Base-by-base conservation (phyloP, 2,113 vertebrate genomes). In the Irena cyanogastra region DNA sequence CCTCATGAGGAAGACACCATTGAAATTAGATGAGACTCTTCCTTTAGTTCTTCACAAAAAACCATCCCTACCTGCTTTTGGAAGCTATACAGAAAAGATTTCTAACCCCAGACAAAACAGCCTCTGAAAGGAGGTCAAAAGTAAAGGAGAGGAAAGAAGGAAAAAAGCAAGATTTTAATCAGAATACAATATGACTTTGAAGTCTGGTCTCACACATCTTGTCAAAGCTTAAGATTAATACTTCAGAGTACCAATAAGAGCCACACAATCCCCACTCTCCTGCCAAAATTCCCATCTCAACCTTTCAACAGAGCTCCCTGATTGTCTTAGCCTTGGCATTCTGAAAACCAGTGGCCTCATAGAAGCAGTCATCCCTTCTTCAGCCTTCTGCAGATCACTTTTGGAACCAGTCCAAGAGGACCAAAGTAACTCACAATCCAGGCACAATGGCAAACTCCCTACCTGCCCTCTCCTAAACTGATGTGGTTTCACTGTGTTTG, bases 41-140 rank as follows among this genome's bases (percentile, higher is more conserved):
- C 44, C 60, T 60, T 66, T 33, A 81, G 23, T 47, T 94, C 60
- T 74, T 82, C 23, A 69, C 10, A 71, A 87, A 83, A 31, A 39
- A 83, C 56, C 0, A 5, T 33, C 57, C 44, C 41, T 75, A 60
- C 10, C n/a, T 87, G 69, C 47, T 68, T 91, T 65, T 47, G 47
- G 54, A 77, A 90, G 56, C 33, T 65, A 20, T 24, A 77, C 4
- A 78, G 56, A 60, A 53, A 83, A 92, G 60, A 83, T 35, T 82
- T 92, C 56, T 83, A 93, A 49, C 64, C 80, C 49, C 74, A 90
- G 69, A 78, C 37, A 93, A 61, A 92, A 81, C 53, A 89, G 90
- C 22, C 44, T 90, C 90, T 79, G 80, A 93, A 88, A 88, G 44
- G 60, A 94, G 44, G 88, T 95, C 72, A 71, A 68, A 86, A 95